phyloP scores from a whole-genome alignment of 2,113 vertebrate species.

The Phyllostomus hastatus region DNA sequence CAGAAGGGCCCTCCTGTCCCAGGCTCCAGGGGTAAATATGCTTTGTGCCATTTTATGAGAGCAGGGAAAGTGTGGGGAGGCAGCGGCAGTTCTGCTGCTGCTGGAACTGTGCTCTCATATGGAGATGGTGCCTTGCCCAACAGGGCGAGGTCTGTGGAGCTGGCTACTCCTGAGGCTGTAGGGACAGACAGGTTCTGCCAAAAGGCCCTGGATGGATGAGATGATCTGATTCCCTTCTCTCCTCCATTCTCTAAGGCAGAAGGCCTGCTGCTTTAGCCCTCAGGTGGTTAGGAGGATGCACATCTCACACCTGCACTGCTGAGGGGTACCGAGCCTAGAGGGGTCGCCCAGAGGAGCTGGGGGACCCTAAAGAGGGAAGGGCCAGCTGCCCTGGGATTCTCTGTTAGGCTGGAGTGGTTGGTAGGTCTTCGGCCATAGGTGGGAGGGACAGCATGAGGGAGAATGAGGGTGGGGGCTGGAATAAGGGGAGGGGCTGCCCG shows the following conservation, averaged over 20 bases:
- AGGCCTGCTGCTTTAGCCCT: background rate
- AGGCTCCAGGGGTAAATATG: background rate
- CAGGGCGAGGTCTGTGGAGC: background rate
- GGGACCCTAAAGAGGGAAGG: background rate
- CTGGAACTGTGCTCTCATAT: rapidly evolving
- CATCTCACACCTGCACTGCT: background rate
- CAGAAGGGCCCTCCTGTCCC: background rate
- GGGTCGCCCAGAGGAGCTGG: background rate
- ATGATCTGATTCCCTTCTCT: background rate
- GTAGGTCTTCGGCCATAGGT: background rate
- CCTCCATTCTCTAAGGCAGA: rapidly evolving
- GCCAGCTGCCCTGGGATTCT: background rate
- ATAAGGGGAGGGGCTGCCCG: background rate
- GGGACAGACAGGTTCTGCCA: background rate
- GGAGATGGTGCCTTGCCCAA: background rate
- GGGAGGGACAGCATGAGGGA: background rate
- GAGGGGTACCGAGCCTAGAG: background rate
- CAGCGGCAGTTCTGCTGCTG: background rate
- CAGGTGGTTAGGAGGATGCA: background rate
- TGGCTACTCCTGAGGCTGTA: background rate
- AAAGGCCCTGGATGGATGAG: background rate
- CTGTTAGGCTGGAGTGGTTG: background rate
- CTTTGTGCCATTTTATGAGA: background rate
- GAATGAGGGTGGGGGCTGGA: background rate
- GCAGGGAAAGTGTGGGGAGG: background rate